Base-by-base conservation (phyloP, 2,797 vertebrate species). In the Delichon dasypus region DNA sequence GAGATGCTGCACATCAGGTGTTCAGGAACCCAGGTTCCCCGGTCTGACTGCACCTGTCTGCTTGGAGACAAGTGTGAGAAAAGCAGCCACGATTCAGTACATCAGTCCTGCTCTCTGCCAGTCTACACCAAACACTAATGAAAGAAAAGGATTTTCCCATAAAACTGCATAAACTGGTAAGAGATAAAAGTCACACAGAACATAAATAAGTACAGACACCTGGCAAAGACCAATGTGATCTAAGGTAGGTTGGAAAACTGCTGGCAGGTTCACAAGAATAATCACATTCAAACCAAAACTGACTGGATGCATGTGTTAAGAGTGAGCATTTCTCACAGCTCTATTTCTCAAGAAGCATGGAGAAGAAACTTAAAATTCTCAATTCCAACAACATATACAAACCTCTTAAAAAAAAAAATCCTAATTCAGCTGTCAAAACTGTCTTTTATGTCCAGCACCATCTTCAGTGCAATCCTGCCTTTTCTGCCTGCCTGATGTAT, bases 401-500 rank as follows among this genome's bases (percentile, higher is more conserved):
- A 68, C 34, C 30, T 78, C 61, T 74, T 77, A 8, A 19, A 79
- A 44, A 58, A 23, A 58, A n/a, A 38, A 16, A 74, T 32, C 34
- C 27, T 10, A 78, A 62, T 34, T 75, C 40, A 72, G 60, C 48
- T 82, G 62, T 91, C 94, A 84, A 78, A 88, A 76, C 40, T 44
- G 16, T 53, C 62, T 86, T 81, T 85, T 66, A 21, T 62, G 45
- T 68, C 19, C 44, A 58, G 64, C 23, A 65, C 48, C 47, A 29
- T 73, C 55, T 62, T 44, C 66, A 83, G 62, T 40, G 55, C 60
- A 57, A 32, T 70, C 48, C 74, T 74, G 74, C 80, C 77, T 87
- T 76, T 88, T 88, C 65, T 64, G 66, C n/a, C 74, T 84, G 89
- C 77, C 61, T 86, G 47, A 93, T 94, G 27, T 61, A 96, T 92